These are phyloP conservation scores for Astur gentilis DNA, from an alignment of 2,113 vertebrate species.

Conservation along the genomic window DNA sequence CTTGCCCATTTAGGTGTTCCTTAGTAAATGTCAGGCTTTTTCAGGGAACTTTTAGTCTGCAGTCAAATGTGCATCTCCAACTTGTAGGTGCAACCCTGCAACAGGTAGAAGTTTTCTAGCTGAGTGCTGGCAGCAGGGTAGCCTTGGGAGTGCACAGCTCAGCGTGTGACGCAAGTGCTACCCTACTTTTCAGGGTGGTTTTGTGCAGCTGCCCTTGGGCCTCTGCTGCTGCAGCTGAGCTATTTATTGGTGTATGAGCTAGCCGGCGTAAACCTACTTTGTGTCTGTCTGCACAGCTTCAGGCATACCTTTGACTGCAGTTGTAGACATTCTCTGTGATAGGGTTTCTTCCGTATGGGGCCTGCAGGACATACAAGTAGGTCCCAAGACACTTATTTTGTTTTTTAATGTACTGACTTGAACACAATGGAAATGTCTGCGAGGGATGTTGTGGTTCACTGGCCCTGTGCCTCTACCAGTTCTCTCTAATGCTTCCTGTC, in stretches of 20 bases:
- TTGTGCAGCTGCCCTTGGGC: not conserved
- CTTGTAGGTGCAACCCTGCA: fast-evolving
- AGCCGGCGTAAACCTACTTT: not conserved
- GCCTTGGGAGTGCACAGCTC: not conserved
- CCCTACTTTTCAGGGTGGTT: not conserved
- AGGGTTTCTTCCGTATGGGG: not conserved
- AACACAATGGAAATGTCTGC: not conserved
- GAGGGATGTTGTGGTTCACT: not conserved
- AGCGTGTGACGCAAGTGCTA: fast-evolving
- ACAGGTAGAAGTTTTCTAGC: not conserved
- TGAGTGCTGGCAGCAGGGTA: not conserved
- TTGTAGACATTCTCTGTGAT: not conserved
- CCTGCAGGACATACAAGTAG: not conserved
- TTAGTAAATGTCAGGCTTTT: not conserved
- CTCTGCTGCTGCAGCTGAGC: not conserved
- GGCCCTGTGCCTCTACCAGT: not conserved
- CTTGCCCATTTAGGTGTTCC: not conserved
- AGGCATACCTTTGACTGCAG: not conserved
- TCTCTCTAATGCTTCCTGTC: constrained; percentile 14
- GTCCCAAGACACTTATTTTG: not conserved
- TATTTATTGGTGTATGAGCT: not conserved
- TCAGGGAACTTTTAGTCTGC: not conserved
- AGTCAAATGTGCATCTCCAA: not conserved
- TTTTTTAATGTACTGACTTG: not conserved
- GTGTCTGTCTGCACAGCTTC: not conserved